Percentiles rank a stretch among this genome's conserved stretches.
Conservation (phyloP, 1,140 invertebrate genomes). For the Eciton burchellii region DNA sequence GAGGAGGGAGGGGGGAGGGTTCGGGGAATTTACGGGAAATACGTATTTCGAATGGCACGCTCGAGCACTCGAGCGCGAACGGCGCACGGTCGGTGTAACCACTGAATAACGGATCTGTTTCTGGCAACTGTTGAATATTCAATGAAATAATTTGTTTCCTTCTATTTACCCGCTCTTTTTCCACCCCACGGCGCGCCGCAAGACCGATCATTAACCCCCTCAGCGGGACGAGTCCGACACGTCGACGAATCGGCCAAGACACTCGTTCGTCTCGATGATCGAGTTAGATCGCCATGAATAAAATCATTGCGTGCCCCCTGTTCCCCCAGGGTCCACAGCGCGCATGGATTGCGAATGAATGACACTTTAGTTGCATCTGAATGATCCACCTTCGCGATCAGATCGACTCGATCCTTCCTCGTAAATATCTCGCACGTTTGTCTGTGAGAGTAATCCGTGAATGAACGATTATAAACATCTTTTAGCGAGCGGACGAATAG, state of each 20-base stretch:
- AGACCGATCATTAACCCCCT: constrained; percentile 59
- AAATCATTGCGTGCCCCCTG: constrained; percentile 14
- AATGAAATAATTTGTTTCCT: constrained; percentile 61
- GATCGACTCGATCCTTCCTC: constrained; percentile 4
- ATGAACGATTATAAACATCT: too few species aligned
- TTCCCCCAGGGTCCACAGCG: too few species aligned
- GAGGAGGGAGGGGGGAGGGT: neutral
- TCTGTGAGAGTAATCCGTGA: too few species aligned
- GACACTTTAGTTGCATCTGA: constrained; percentile 14
- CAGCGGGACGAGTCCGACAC: constrained; percentile 36
- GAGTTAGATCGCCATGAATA: constrained; percentile 55
- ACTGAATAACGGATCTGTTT: constrained; percentile 62
- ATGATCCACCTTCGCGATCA: neutral
- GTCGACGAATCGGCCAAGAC: constrained; percentile 50
- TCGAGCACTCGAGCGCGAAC: constrained; percentile 3
- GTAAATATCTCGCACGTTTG: too few species aligned
- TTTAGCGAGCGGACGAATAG: too few species aligned
- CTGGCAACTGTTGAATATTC: constrained; percentile 62
- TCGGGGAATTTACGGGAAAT: constrained; percentile 29
- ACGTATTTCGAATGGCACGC: constrained; percentile 50
- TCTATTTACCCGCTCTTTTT: constrained; percentile 49
- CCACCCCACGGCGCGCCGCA: constrained; percentile 33
- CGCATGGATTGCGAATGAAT: constrained; percentile 30
- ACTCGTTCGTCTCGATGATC: constrained; percentile 10
- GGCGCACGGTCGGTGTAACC: constrained; percentile 48